These are phyloP conservation scores for Cheirogaleus medius DNA, from an alignment of 2,113 vertebrate species.

Conservation along the genomic window DNA sequence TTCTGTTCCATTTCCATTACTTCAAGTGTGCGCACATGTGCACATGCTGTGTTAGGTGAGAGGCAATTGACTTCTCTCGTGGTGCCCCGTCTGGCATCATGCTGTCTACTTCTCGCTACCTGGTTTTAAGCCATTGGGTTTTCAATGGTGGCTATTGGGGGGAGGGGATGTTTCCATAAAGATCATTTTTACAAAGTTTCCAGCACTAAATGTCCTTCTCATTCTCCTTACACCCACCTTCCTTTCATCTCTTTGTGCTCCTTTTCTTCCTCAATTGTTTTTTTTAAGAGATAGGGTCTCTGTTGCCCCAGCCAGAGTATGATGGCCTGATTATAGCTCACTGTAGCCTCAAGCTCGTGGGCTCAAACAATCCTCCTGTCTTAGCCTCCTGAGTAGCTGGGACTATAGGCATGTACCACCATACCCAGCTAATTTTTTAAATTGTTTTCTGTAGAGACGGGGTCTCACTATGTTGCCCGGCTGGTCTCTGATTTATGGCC, in stretches of 20 bases:
- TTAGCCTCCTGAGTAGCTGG: too few relatives aligned
- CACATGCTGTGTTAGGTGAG: not conserved
- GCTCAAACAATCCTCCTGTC: too few relatives aligned
- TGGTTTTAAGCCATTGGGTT: not conserved
- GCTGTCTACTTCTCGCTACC: not conserved
- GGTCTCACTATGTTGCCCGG: too few relatives aligned
- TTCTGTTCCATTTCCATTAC: not conserved
- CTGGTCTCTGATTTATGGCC: too few relatives aligned
- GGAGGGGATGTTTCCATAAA: not conserved
- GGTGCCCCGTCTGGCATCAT: not conserved
- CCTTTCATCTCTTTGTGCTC: not conserved
- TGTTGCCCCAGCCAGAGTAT: too few relatives aligned
- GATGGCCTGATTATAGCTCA: too few relatives aligned
- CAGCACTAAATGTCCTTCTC: not conserved
- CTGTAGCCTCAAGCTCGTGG: too few relatives aligned
- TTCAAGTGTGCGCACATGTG: too few relatives aligned
- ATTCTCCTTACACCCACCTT: not conserved
- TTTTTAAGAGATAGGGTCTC: too few relatives aligned
- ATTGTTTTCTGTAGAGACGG: too few relatives aligned
- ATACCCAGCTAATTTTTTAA: too few relatives aligned
- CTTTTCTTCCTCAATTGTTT: not conserved
- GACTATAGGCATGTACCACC: too few relatives aligned
- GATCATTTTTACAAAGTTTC: not conserved
- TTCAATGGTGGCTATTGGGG: not conserved
- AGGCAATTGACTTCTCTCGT: not conserved